These are phyloP conservation scores for Rallus limicola DNA, from an alignment of 2,113 vertebrate genomes.

Conservation along the genomic window DNA sequence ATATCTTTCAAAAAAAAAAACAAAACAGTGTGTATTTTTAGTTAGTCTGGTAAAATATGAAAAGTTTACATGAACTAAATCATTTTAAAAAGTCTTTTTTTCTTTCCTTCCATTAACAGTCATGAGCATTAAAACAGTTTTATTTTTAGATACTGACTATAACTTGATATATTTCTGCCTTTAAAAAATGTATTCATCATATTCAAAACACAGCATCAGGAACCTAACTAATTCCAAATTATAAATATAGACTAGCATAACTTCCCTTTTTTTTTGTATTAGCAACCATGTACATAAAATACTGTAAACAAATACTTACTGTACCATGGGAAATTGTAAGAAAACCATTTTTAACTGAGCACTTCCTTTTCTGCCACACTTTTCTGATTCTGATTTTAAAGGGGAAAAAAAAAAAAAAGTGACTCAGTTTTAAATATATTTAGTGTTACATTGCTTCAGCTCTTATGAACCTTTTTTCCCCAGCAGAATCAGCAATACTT, in stretches of 20 bases:
- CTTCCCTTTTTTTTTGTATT: slow-evolving; percentile 37
- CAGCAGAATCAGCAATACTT: not conserved
- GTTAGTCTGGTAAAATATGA: not conserved
- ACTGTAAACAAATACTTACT: slow-evolving; percentile 81
- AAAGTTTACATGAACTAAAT: not conserved
- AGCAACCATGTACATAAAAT: slow-evolving; percentile 58
- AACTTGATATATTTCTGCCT: not conserved
- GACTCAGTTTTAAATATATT: not conserved
- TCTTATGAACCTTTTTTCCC: not conserved
- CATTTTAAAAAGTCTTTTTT: not conserved
- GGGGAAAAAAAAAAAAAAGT: not conserved
- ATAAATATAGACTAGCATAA: slow-evolving; percentile 54
- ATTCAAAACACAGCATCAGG: not conserved
- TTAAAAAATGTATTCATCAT: not conserved
- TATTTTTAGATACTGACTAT: not conserved
- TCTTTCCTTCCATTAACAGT: not conserved
- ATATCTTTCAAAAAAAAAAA: not conserved
- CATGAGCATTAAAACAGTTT: not conserved
- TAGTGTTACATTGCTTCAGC: not conserved
- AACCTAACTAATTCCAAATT: slow-evolving; percentile 14
- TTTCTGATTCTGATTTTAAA: slow-evolving; percentile 86
- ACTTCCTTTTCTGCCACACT: slow-evolving; percentile 98
- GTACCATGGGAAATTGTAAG: slow-evolving; percentile 95
- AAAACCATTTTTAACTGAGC: slow-evolving; percentile 91
- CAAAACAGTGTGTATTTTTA: not conserved